Base-by-base conservation (phyloP, 2,888 invertebrate species). In the Dryococelus australis region DNA sequence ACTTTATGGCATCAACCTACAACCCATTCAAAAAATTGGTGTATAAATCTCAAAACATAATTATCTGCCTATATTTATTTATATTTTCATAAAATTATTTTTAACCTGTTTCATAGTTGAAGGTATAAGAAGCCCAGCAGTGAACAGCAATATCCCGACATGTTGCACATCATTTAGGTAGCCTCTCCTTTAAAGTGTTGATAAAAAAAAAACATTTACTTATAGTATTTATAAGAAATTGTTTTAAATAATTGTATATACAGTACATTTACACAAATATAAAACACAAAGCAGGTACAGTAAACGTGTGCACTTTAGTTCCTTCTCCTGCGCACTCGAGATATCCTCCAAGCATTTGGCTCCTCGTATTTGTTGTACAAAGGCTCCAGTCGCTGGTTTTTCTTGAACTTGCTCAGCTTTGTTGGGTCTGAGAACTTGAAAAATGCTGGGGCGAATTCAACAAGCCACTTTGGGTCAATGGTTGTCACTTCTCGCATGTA, bases 391-490 rank as follows among this genome's bases (percentile, higher is more conserved):
- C 99, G 95, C 94, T 99, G 99, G 93, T 99, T 99, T 93, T 99
- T 99, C 95, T 99, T 99, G 93, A 99, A 99, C 92, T 99, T 99
- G 92, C 99, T 99, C 65, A 99, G 94, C 92, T 99, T 99, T 0
- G 99, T 99, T 4, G 99, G 99, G 93, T 99, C 99, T 10, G 98
- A 98, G 93, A 99, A 98, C 92, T 98, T 98, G 94, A 99, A 99
- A 94, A 99, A 99, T 0, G 99, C 99, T 0, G 99, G 99, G 0
- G 99, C 99, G 92, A 98, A 99, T 92, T 99, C 99, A 0, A 99
- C 99, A 87, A 99, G 94, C 99, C 99, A 99, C 92, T 98, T 98
- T 0, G 98, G 98, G 93, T 99, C 98, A 87, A 98, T 98, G 0
- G 98, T 97, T 0, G 98, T 98, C 20, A 99, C 99, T 93, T 99